These are phyloP conservation scores for Eurois occulta DNA, from an alignment of 2,888 invertebrate species.

Conservation along the genomic window DNA sequence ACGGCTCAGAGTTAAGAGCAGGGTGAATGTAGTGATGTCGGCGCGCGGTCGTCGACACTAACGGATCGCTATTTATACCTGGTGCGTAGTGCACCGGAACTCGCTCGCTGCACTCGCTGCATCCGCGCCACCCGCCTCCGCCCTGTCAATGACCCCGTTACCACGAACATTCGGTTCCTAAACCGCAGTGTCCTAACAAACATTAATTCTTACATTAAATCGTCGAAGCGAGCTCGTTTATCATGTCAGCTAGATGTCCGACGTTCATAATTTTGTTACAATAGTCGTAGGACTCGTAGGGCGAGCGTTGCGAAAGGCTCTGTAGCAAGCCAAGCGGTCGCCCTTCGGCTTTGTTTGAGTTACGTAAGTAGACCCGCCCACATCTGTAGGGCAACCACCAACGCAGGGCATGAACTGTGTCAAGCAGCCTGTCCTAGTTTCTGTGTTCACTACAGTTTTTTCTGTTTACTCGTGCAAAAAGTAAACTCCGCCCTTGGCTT, in stretches of 20 bases:
- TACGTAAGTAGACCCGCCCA: slow-evolving; percentile 86
- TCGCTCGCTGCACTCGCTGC: slow-evolving; percentile 89
- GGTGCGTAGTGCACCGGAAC: slow-evolving; percentile 89
- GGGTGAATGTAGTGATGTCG: slow-evolving; percentile 79
- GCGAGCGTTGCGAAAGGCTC: slow-evolving; percentile 82
- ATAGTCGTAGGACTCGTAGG: slow-evolving; percentile 81
- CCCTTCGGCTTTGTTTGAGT: slow-evolving; percentile 87
- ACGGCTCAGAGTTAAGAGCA: slow-evolving; percentile 77
- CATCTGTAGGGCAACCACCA: slow-evolving; percentile 85
- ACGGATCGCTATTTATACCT: slow-evolving; percentile 90
- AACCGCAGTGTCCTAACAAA: slow-evolving; percentile 41
- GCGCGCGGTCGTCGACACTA: slow-evolving; percentile 90
- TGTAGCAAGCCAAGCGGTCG: slow-evolving; percentile 85
- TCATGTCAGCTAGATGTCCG: slow-evolving; percentile 51
- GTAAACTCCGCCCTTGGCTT: neutral
- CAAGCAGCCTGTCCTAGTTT: slow-evolving; percentile 87
- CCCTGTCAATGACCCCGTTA: slow-evolving; percentile 88
- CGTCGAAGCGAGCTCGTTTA: slow-evolving; percentile 17
- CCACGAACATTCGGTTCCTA: slow-evolving; percentile 65
- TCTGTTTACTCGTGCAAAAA: slow-evolving; percentile 68
- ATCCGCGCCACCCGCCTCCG: slow-evolving; percentile 85
- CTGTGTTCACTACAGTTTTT: slow-evolving; percentile 75
- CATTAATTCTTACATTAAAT: slow-evolving; percentile 22
- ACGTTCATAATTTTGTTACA: slow-evolving; percentile 68
- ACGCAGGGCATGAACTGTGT: slow-evolving; percentile 86